Evolutionary conservation across 2,888 invertebrate species (phyloP).

Genomic region (Apamea epomidion): DNA sequence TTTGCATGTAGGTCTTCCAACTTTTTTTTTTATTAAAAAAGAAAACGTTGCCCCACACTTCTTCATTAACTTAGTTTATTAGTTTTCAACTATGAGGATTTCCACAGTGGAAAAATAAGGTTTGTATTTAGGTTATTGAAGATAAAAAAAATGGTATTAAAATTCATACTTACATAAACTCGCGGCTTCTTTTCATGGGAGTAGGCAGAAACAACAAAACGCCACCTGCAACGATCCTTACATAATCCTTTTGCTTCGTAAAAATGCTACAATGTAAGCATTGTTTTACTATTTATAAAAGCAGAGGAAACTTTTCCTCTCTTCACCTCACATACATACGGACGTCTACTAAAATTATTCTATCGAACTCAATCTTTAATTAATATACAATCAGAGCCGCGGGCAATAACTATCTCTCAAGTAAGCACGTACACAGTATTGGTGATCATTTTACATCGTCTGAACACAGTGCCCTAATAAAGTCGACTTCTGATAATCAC

Average conservation of each 20-base stretch:
- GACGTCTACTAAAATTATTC: constrained; percentile 15
- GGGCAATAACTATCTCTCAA: constrained; percentile 27
- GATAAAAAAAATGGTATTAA: neutral
- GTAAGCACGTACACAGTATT: constrained; percentile 45
- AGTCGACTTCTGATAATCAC: constrained; percentile 66
- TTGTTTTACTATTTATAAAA: neutral
- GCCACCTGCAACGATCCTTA: no score
- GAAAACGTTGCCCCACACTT: no score
- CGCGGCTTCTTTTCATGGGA: no score
- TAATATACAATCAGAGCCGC: constrained; percentile 49
- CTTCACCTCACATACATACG: neutral
- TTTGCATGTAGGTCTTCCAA: no score
- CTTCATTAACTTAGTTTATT: neutral
- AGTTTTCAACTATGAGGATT: neutral
- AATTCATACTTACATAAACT: no score
- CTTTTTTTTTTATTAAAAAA: no score
- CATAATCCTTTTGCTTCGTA: no score
- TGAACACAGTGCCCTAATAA: constrained; percentile 64
- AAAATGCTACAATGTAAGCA: neutral
- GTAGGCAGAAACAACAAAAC: no score
- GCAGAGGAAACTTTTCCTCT: neutral
- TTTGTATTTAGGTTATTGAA: neutral
- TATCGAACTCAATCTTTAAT: constrained; percentile 41
- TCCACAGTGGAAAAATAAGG: neutral
- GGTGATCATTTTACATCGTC: constrained; percentile 58